phyloP scores from a whole-genome alignment of 2,113 vertebrate genomes.

The Platysteira castanea region DNA sequence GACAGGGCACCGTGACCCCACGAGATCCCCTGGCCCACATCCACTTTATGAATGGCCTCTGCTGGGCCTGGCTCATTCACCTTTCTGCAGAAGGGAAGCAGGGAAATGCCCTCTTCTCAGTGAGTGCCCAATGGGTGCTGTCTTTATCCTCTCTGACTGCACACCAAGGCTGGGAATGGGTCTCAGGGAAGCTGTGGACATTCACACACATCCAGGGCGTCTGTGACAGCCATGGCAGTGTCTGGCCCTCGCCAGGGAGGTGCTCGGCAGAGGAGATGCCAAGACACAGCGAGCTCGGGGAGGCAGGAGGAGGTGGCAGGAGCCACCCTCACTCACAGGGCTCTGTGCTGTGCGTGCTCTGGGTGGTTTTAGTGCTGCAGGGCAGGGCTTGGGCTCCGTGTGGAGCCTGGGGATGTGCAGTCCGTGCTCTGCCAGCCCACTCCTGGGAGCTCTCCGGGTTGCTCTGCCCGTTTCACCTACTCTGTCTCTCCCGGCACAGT shows the following conservation, averaged over 20 bases:
- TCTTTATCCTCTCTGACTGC: accelerated
- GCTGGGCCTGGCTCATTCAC: background rate
- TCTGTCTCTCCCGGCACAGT: background rate
- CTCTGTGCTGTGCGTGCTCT: accelerated
- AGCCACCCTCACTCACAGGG: accelerated
- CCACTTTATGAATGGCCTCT: background rate
- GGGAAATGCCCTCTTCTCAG: background rate
- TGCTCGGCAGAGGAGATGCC: accelerated
- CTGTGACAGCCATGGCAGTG: accelerated
- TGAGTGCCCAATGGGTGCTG: background rate
- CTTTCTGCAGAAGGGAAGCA: background rate
- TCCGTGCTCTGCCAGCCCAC: background rate
- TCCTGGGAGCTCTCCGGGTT: background rate
- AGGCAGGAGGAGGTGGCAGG: background rate
- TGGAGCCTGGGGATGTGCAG: background rate
- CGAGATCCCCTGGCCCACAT: background rate
- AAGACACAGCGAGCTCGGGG: accelerated
- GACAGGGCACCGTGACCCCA: accelerated
- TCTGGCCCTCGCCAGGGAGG: background rate
- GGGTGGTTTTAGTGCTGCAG: background rate
- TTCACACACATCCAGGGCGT: background rate
- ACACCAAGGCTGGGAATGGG: background rate
- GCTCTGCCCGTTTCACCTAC: background rate
- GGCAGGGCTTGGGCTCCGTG: background rate
- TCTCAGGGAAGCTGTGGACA: background rate